phyloP scores from a whole-genome alignment of 2,113 vertebrate species.

The Struthio camelus region DNA sequence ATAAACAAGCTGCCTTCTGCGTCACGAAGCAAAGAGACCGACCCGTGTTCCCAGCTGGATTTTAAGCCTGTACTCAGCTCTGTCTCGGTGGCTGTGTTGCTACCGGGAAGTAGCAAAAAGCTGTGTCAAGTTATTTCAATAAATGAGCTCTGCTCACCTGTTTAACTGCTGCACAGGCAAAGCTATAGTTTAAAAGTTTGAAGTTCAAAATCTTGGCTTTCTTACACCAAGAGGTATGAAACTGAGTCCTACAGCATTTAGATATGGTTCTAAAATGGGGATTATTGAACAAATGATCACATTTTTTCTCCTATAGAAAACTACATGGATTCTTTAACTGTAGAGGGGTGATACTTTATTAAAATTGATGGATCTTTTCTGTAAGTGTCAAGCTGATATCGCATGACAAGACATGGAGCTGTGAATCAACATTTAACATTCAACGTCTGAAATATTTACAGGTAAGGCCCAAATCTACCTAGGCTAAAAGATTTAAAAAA shows the following conservation, averaged over 20 bases:
- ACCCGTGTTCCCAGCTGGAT: not conserved
- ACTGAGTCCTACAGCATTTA: not conserved
- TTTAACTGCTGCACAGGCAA: not conserved
- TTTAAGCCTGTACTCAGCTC: not conserved
- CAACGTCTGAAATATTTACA: not conserved
- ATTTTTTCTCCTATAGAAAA: not conserved
- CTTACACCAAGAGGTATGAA: not conserved
- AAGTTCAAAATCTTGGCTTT: not conserved
- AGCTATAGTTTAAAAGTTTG: too few species aligned
- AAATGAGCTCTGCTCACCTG: not conserved
- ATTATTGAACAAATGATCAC: not conserved
- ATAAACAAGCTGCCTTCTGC: not conserved
- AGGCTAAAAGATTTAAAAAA: not conserved
- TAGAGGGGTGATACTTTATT: not conserved
- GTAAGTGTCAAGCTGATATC: not conserved
- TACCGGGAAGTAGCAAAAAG: not conserved
- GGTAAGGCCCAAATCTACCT: not conserved
- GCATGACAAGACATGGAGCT: not conserved
- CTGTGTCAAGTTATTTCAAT: not conserved
- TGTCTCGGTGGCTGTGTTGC: not conserved
- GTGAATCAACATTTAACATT: not conserved
- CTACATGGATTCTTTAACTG: not conserved
- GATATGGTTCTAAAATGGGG: not conserved
- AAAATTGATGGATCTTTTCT: slow-evolving; percentile 8
- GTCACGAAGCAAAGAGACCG: not conserved